Conservation (phyloP, 2,113 vertebrate species). For the Alexandromys fortis region DNA sequence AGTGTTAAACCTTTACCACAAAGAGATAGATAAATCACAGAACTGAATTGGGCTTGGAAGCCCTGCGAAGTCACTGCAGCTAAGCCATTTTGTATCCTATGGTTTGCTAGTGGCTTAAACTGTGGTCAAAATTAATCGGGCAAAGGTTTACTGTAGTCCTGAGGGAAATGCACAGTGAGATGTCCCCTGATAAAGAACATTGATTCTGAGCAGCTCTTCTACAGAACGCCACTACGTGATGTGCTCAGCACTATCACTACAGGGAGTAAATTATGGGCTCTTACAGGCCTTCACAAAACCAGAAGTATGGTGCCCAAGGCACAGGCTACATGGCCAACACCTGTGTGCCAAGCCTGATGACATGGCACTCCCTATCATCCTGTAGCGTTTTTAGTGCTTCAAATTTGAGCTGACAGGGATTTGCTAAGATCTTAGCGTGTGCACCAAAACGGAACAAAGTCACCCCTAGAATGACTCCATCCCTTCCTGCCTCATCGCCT, state of each 20-base stretch:
- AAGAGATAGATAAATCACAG: not conserved
- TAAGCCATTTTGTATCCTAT: not conserved
- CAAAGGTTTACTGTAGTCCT: not conserved
- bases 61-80: not conserved
- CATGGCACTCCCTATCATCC: not conserved
- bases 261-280: not conserved
- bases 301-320: not conserved
- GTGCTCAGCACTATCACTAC: not conserved
- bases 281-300: not conserved
- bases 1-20: not conserved
- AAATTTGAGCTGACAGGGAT: not conserved
- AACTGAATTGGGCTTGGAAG: not conserved
- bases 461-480: not conserved
- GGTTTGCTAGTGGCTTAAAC: not conserved
- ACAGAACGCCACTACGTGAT: not conserved
- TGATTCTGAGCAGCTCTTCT: not conserved
- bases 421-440: conserved; percentile 1
- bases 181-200: not conserved
- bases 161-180: not conserved
- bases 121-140: not conserved
- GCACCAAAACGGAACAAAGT: not conserved
- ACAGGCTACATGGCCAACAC: too few relatives aligned
- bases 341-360: not conserved
- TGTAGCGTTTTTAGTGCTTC: not conserved
- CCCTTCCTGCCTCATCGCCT: not conserved